A percentile compares a stretch with the other conserved stretches of the same genome.
Evolutionary conservation across 2,113 vertebrate genomes (phyloP).

Genomic region (Onychostruthus taczanowskii): DNA sequence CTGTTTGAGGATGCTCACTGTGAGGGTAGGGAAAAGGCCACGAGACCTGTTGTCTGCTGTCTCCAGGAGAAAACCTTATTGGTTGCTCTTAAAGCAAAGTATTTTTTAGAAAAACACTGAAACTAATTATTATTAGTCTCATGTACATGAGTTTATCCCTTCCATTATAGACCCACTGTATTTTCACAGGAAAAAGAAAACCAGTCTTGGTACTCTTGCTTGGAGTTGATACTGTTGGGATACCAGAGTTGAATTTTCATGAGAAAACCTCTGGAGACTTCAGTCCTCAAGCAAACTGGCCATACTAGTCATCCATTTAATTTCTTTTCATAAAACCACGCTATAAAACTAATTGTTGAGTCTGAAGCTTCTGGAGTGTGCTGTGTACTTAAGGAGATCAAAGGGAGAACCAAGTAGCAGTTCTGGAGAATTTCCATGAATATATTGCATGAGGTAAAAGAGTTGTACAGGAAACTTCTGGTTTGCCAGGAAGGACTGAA

Average conservation of each 20-base stretch:
- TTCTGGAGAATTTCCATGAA: neutral
- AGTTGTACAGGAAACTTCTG: neutral
- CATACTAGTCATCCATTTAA: neutral
- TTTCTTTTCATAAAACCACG: neutral
- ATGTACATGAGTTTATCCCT: neutral
- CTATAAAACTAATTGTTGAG: neutral
- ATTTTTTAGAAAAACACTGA: neutral
- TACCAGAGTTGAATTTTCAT: neutral
- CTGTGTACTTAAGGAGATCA: neutral
- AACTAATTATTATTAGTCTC: neutral
- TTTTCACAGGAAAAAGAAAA: neutral
- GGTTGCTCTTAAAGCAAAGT: neutral
- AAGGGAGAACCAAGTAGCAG: neutral
- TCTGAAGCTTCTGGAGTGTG: neutral
- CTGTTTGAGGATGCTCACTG: neutral
- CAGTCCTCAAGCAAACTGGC: neutral
- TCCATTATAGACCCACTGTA: neutral
- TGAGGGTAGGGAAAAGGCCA: neutral
- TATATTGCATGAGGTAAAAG: slow-evolving; percentile 4
- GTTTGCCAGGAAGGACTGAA: neutral
- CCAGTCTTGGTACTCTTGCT: neutral
- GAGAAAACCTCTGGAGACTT: neutral
- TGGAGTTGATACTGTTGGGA: neutral
- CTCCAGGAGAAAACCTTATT: neutral
- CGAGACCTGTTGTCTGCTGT: neutral